These are phyloP conservation scores for Sarcophaga subvicina DNA, from an alignment of 2,888 invertebrate genomes.

Conservation along the genomic window DNA sequence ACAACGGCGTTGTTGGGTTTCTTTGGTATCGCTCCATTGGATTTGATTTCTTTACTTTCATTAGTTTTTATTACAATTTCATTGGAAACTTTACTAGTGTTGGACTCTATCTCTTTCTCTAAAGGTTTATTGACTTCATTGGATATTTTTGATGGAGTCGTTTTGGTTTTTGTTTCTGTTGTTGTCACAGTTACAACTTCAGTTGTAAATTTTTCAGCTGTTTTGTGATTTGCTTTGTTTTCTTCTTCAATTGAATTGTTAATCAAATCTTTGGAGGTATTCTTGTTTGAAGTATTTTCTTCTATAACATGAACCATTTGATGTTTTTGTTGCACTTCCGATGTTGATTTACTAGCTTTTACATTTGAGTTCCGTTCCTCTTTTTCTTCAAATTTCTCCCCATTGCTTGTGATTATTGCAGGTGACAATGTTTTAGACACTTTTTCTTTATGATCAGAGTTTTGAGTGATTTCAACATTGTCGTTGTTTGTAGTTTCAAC, in stretches of 20 bases:
- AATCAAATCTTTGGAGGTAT: not conserved
- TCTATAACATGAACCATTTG: not conserved
- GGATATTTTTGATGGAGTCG: not conserved
- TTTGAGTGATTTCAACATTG: slow-evolving; percentile 19
- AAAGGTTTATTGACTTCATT: not conserved
- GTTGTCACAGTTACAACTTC: slow-evolving; percentile 57
- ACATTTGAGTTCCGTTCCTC: not conserved
- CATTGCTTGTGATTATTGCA: not conserved
- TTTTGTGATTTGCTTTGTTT: slow-evolving; percentile 8
- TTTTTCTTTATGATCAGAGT: not conserved
- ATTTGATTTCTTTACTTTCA: slow-evolving; percentile 53
- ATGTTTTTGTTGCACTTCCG: not conserved
- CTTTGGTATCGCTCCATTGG: slow-evolving; percentile 67
- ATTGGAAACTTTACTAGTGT: slow-evolving; percentile 21
- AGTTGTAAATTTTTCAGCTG: slow-evolving; percentile 52
- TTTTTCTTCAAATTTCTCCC: not conserved
- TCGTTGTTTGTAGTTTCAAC: slow-evolving; percentile 71
- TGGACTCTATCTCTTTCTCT: slow-evolving; percentile 9
- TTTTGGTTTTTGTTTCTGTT: not conserved
- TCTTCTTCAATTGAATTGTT: not conserved
- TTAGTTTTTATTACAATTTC: slow-evolving; percentile 42
- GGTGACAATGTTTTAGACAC: not conserved
- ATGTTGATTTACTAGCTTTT: too few species aligned
- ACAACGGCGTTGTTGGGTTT: slow-evolving; percentile 42
- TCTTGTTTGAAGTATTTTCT: not conserved